phyloP scores from a whole-genome alignment of 2,797 vertebrate species.

The Anisognathus igniventris region DNA sequence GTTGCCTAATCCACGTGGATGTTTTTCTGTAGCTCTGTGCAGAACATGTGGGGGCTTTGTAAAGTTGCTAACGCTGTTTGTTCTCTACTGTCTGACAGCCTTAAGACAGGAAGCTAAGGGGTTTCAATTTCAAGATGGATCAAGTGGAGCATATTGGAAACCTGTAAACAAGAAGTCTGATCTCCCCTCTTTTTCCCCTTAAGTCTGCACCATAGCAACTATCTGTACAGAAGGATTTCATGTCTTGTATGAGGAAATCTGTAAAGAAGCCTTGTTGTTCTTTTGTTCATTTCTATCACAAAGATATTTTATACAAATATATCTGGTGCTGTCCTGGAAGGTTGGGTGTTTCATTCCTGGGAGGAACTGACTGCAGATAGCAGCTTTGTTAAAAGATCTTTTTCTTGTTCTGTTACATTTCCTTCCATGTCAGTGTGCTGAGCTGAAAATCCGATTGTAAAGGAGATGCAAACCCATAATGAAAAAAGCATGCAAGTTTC shows the following conservation, averaged over 20 bases:
- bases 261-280: not conserved
- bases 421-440: not conserved
- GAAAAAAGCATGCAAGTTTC: not conserved
- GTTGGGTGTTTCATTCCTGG: not conserved
- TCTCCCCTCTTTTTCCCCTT: not conserved
- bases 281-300: not conserved
- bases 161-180: constrained; percentile 42
- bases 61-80: not conserved
- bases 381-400: not conserved
- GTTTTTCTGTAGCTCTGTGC: not conserved
- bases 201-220: constrained; percentile 50
- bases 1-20: not conserved
- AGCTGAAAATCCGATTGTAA: not conserved
- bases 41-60: not conserved
- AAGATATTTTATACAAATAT: not conserved
- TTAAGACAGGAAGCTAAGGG: constrained; percentile 4
- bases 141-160: constrained; percentile 37
- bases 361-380: not conserved
- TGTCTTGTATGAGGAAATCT: constrained; percentile 7
- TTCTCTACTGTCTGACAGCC: not conserved
- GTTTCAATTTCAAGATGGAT: constrained; percentile 50
- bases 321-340: not conserved
- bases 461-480: not conserved
- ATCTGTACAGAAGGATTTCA: not conserved
- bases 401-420: not conserved